Evolutionary conservation across 2,888 invertebrate genomes (phyloP).

Genomic region (Syrphus vitripennis): DNA sequence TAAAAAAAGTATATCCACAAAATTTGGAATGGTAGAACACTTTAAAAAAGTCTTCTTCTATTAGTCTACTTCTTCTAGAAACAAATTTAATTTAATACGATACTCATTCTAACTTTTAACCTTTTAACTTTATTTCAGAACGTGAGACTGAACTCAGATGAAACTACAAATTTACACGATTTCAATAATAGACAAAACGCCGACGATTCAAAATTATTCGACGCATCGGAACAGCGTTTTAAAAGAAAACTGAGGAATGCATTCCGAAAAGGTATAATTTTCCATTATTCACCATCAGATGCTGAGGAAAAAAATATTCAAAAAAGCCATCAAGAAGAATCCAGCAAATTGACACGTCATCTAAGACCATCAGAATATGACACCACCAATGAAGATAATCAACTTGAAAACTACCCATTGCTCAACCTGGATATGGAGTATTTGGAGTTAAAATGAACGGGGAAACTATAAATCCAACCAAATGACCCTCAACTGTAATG

Average conservation of each 20-base stretch:
- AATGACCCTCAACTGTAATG: conserved; percentile 25
- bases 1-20: no score
- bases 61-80: no score
- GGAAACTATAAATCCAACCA: neutral
- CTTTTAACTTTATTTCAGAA: conserved; percentile 41
- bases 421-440: conserved; percentile 50
- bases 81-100: no score
- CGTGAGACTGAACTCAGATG: conserved; percentile 29
- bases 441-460: conserved; percentile 49
- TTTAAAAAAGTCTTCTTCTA: no score
- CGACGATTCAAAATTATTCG: conserved; percentile 40
- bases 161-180: conserved; percentile 24
- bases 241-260: conserved; percentile 42
- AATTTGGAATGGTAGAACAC: no score
- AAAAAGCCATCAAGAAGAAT: conserved; percentile 14
- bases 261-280: conserved; percentile 48
- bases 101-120: no score
- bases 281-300: conserved; percentile 25
- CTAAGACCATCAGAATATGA: conserved; percentile 25
- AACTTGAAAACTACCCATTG: conserved; percentile 50
- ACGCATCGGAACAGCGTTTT: conserved; percentile 28
- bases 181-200: conserved; percentile 12
- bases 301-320: neutral
- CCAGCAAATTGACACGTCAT: conserved; percentile 11
- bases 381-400: conserved; percentile 43